Base-by-base conservation (phyloP, 2,113 vertebrate species). In the Sturnus vulgaris region DNA sequence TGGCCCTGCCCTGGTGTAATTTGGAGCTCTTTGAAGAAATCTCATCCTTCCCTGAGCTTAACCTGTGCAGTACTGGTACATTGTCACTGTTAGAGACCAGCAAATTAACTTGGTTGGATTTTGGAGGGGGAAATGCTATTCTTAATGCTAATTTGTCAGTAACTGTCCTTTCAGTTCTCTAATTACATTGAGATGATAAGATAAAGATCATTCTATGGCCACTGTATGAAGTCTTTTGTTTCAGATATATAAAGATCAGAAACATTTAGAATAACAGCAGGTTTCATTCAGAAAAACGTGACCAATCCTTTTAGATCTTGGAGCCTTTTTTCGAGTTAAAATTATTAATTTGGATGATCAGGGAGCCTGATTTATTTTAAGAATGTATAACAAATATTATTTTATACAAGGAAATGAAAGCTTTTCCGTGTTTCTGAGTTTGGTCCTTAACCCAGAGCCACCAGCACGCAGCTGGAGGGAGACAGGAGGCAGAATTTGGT, bases 401-500 rank as follows among this genome's bases (percentile, higher is more conserved):
- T 85, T 92, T 31, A 30, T 19, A 0, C 12, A 11, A 8, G 40
- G 37, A 59, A 44, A 33, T 44, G 5, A 2, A 28, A 78, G 8
- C 20, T 57, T 77, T 85, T 18, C 5, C 3, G 5, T 77, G 35
- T 49, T 81, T 49, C 37, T 19, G 65, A 70, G 68, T 21, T 89
- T 97, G 71, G 28, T 94, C 98, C 98, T 98, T 98, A 98, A 98
- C 98, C 6, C 72, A 92, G 72, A 40, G 7, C 31, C 56, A 28
- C 50, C 97, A 99, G 99, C 97, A 99, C 99, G 7, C 99, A 99
- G 88, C 98, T 99, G 50, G 99, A 99, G 98, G 99, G 99, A 9
- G 99, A 99, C 96, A 98, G 99, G 82, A 98, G 99, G 93, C 99
- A 99, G 97, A 99, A 98, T 79, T 96, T 99, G 15, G 92, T 99